Base-by-base conservation (phyloP, 2,113 vertebrate genomes). In the Sitta europaea region DNA sequence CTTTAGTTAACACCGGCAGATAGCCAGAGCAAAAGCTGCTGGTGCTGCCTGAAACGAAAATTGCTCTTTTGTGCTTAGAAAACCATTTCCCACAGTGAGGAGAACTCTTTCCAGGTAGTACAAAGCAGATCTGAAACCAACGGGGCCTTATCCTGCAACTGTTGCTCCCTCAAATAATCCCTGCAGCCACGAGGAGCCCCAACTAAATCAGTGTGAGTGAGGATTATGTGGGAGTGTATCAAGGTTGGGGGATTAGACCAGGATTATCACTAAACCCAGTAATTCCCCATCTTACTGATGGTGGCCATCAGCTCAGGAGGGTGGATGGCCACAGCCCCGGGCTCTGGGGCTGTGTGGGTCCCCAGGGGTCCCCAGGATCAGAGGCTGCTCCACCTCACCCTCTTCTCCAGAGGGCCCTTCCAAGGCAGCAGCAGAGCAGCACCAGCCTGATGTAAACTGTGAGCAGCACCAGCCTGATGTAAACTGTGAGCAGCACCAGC, bases 21-120 rank as follows among this genome's bases (percentile, higher is more conserved):
- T 83, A 92, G 74, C 71, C 67, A 84, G 65, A 93, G 77, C 66
- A 94, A 66, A 70, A 86, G 73, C 90, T 88, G 85, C 94, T 13
- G 24, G 80, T 33, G 68, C 55, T 25, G 66, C 72, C 75, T 88
- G 90, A 72, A 84, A 96, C 18, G 73, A 82, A 90, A 91, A 97
- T 59, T 74, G 72, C 91, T 95, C 77, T 67, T 93, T 96, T 97
- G 97, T 97, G 90, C 88, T 96, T 28, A 72, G 80, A 96, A 98
- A 82, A 91, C 79, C 89, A 95, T 80, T 91, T 94, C 75, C 83
- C 81, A 67, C 40, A 70, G 68, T 0, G 23, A 92, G 72, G 4
- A 80, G 72, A 86, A 90, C 2, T 0, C 63, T 93, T 88, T 88
- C 78, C 92, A 93, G 90, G 94, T 90, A 91, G 82, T 12, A 93